Evolutionary conservation across 1,140 invertebrate species (phyloP).

Genomic region (Capitella teleta): DNA sequence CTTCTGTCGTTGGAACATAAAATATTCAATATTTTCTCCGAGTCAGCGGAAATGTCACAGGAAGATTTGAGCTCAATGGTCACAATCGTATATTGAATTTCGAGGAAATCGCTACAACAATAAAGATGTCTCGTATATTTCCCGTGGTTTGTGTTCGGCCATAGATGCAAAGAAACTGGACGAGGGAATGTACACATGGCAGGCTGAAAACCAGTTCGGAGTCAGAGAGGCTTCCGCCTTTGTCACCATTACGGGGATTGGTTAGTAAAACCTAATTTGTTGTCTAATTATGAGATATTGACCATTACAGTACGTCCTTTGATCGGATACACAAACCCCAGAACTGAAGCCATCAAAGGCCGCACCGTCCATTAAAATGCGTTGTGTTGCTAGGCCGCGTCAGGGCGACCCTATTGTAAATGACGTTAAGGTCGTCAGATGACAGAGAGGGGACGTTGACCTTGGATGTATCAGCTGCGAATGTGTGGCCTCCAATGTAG

Average conservation of each 20-base stretch:
- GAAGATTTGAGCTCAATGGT: no score
- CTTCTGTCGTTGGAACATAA: no score
- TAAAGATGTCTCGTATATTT: no score
- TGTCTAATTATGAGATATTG: not conserved
- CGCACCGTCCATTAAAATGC: slow-evolving; percentile 33
- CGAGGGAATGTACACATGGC: slow-evolving; percentile 41
- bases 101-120: no score
- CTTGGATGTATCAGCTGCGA: slow-evolving; percentile 25
- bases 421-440: slow-evolving; percentile 14
- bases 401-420: slow-evolving; percentile 22
- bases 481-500: slow-evolving; percentile 41
- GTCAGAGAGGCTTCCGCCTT: slow-evolving; percentile 29
- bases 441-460: slow-evolving; percentile 17
- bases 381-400: slow-evolving; percentile 38
- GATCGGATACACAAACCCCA: slow-evolving; percentile 34
- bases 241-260: slow-evolving; percentile 43
- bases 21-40: no score
- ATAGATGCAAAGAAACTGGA: slow-evolving; percentile 27
- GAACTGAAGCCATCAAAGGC: slow-evolving; percentile 24
- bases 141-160: not conserved
- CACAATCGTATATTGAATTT: no score
- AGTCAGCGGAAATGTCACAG: no score
- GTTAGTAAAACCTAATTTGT: slow-evolving; percentile 19
- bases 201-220: slow-evolving; percentile 43
- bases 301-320: slow-evolving; percentile 29